Evolutionary conservation across 2,888 invertebrate species (phyloP), one percentile per base, ranked within the genome.

Genomic region (Cheilosia vernalis): DNA sequence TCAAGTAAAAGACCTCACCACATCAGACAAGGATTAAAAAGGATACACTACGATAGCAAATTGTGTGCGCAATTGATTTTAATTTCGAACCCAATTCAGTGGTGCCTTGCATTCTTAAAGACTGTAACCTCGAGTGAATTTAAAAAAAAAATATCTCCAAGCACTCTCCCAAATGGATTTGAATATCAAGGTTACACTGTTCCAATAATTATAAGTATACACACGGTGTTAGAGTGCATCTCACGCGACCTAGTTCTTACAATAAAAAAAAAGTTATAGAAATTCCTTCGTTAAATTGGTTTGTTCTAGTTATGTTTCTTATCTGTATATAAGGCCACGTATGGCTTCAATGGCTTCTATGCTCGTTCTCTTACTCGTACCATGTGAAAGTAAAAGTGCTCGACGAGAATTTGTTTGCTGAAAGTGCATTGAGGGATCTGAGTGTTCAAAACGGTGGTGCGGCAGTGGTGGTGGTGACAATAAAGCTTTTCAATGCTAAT

Each of bases 401-500:
- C 51, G 37, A 70, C 58, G 40, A 53, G 64, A 70, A 40, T 70
- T 44, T 64, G 77, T 77, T 82, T 82, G 82, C 56, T 64, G 56
- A 64, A 70, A 70, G 63, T 80, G 74, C 63, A 80, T n/a, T 42
- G 15, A 53, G 56, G 44, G 21, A 78, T 49, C 53, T 5, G 19
- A 55, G 56, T n/a, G 55, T n/a, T 70, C 51, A 37, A 13, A 37
- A 13, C 37, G 55, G 61, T 63, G 44, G 21, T 40, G n/a, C 40
- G 44, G 15, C 37, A 5, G 10, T 40, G 24, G 33, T n/a, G 55
- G 30, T 56, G 24, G 44, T 49, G 55, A 58, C 33, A 51, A 30
- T 67, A 69, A 69, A 53, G 80, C 85, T 76, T 76, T 85, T 80
- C 80, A 85, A 81, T 85, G 80, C 81, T 85, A 85, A 85, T 80